phyloP scores from a whole-genome alignment of 2,797 vertebrate genomes.

The Alosa sapidissima region DNA sequence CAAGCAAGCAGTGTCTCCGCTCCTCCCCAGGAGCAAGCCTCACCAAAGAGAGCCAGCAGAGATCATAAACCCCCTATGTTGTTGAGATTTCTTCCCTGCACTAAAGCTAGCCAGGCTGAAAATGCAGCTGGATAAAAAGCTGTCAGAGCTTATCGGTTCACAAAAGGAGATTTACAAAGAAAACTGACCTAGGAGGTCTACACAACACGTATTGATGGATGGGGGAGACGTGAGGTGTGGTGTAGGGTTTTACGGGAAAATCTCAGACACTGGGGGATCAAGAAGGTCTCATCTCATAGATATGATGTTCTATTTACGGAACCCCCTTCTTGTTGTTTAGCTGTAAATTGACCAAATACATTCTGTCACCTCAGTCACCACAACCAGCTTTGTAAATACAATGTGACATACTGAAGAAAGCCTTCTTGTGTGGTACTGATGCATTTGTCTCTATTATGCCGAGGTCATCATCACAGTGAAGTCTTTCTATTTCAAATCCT shows the following conservation, averaged over 20 bases:
- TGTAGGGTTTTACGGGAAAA: neutral
- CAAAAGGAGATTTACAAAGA: neutral
- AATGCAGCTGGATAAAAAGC: conserved; percentile 21
- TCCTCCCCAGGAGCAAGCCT: neutral
- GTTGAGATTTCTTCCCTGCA: neutral
- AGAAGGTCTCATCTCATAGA: neutral
- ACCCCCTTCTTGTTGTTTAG: neutral
- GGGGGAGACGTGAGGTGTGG: neutral
- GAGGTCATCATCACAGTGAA: neutral
- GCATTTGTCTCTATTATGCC: neutral
- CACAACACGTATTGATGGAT: neutral
- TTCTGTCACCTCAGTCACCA: neutral
- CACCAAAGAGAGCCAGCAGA: neutral
- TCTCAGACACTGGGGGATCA: conserved; percentile 6
- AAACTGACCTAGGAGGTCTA: neutral
- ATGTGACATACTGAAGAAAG: neutral
- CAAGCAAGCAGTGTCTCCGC: neutral
- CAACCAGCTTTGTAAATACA: neutral
- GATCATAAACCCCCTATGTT: conserved; percentile 3
- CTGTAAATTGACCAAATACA: conserved; percentile 13
- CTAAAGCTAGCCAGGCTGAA: conserved; percentile 10
- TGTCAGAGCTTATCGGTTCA: neutral
- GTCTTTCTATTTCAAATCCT: neutral
- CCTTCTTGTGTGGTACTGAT: neutral
- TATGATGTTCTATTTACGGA: neutral